Evolutionary conservation across 2,888 invertebrate genomes (phyloP).

Genomic region (Acleris sparsana): DNA sequence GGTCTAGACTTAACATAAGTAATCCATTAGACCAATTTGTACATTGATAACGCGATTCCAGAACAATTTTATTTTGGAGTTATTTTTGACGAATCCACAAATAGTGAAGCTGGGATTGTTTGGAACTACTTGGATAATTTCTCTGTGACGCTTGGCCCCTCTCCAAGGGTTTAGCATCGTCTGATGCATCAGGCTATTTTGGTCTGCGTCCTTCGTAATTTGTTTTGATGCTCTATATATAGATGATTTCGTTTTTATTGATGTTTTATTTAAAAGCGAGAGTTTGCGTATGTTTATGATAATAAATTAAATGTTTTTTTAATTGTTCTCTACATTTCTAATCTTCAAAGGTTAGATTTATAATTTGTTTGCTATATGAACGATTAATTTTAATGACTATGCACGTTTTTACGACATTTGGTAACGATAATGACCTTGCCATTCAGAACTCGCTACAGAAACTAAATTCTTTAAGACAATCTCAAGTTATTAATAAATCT

Average conservation of each 20-base stretch:
- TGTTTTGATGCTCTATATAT: constrained; percentile 65
- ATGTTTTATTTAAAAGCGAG: constrained; percentile 26
- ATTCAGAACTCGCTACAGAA: no score
- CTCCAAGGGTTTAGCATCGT: constrained; percentile 64
- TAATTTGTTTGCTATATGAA: constrained; percentile 5
- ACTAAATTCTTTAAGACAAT: not conserved
- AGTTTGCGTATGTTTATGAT: constrained; percentile 16
- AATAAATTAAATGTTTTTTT: constrained; percentile 15
- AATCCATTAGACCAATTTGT: constrained; percentile 1
- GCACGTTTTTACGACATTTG: not conserved
- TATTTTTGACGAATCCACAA: constrained; percentile 14
- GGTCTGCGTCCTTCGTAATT: constrained; percentile 68
- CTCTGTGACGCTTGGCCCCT: constrained; percentile 55
- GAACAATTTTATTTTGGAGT: not conserved
- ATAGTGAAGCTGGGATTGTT: constrained; percentile 10
- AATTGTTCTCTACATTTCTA: constrained; percentile 15
- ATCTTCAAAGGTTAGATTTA: constrained; percentile 9
- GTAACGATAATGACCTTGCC: not conserved
- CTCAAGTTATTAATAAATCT: no score
- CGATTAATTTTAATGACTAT: not conserved
- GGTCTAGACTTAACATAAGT: constrained; percentile 22
- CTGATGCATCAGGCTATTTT: constrained; percentile 73
- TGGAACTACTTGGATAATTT: constrained; percentile 19
- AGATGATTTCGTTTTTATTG: constrained; percentile 49
- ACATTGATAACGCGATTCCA: not conserved